A percentile compares a stretch with the other conserved stretches of the same genome.
These are phyloP conservation scores for Zhengitettix transpicula DNA, from an alignment of 2,888 invertebrate genomes.

Conservation along the genomic window DNA sequence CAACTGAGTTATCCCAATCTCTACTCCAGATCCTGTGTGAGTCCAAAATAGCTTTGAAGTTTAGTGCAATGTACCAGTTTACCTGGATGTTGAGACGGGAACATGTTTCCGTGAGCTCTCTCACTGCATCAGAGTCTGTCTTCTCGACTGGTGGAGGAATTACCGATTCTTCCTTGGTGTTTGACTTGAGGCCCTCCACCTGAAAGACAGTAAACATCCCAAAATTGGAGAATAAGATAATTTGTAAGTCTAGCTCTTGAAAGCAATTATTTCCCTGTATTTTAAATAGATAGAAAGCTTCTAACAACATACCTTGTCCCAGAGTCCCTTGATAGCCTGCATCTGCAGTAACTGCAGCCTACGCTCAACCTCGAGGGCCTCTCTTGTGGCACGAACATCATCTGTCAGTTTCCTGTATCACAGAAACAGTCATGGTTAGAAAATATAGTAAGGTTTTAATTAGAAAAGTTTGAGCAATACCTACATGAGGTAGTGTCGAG, in stretches of 20 bases:
- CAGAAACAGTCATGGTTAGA: not conserved
- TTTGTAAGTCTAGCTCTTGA: not conserved
- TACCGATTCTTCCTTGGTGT: constrained; percentile 19
- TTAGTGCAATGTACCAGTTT: constrained; percentile 4
- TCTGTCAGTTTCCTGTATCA: constrained; percentile 51
- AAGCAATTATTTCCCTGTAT: not conserved
- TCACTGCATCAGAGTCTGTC: constrained; percentile 43
- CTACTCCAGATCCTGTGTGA: too few relatives aligned
- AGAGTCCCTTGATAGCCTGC: constrained; percentile 78
- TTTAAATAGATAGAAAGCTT: not conserved
- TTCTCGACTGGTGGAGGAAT: constrained; percentile 14
- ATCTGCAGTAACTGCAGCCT: constrained; percentile 75
- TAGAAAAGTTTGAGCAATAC: constrained; percentile 17
- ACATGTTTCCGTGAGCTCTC: constrained; percentile 60
- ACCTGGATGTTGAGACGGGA: constrained; percentile 57
- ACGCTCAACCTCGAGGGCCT: constrained; percentile 66
- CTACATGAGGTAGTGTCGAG: constrained; percentile 71
- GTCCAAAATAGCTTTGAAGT: too few relatives aligned
- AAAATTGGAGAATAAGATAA: not conserved
- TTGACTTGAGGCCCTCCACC: constrained; percentile 48
- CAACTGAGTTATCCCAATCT: too few relatives aligned
- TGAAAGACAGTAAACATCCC: not conserved
- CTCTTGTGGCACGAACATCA: constrained; percentile 73
- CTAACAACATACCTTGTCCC: constrained; percentile 44
- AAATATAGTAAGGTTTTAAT: not conserved